phyloP scores from a whole-genome alignment of 2,888 invertebrate species.

The Theretra japonica region DNA sequence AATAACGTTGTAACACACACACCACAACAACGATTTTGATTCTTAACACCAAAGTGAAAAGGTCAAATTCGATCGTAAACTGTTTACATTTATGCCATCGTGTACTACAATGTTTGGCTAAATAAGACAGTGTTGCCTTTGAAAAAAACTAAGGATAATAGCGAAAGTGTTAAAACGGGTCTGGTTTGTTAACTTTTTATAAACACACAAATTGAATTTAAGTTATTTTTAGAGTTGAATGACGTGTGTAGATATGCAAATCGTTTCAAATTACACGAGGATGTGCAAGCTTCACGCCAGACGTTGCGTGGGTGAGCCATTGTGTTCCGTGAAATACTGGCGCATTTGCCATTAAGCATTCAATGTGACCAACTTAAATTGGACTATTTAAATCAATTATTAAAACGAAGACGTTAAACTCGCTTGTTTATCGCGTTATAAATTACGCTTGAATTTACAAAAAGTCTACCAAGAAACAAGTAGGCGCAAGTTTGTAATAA shows the following conservation, averaged over 20 bases:
- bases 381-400: conserved; percentile 54
- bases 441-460: neutral
- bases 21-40: conserved; percentile 45
- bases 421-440: neutral
- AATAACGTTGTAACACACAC: conserved; percentile 47
- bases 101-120: conserved; percentile 55
- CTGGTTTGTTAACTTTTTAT: conserved; percentile 68
- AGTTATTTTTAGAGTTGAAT: conserved; percentile 57
- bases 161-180: conserved; percentile 77
- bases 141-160: conserved; percentile 69
- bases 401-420: conserved; percentile 6
- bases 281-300: conserved; percentile 68
- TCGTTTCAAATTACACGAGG: conserved; percentile 71
- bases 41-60: conserved; percentile 47
- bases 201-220: conserved; percentile 63
- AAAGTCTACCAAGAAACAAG: conserved; percentile 36
- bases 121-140: conserved; percentile 72
- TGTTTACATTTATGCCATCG: conserved; percentile 38
- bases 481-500: conserved; percentile 56
- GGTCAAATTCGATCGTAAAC: conserved; percentile 42
- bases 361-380: conserved; percentile 65
- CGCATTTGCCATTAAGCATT: conserved; percentile 65
- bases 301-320: conserved; percentile 79
- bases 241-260: conserved; percentile 71
- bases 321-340: conserved; percentile 71